Conservation (phyloP, 2,888 invertebrate genomes). For the Caenorhabditis parvicauda region DNA sequence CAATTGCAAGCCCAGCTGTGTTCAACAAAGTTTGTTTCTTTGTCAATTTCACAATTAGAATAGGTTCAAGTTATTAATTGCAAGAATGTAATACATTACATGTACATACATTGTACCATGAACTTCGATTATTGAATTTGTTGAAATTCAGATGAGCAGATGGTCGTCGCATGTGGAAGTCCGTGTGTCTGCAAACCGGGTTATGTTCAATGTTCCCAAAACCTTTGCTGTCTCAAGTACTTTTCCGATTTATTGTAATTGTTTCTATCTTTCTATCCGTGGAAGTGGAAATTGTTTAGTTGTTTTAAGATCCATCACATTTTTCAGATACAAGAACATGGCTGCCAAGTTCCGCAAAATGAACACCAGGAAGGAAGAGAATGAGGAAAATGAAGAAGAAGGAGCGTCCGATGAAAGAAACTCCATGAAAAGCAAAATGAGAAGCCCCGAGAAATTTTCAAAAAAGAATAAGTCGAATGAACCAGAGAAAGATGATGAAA, state of each 20-base stretch:
- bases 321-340: slow-evolving; percentile 53
- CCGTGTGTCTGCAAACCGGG: slow-evolving; percentile 52
- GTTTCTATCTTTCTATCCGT: slow-evolving; percentile 9
- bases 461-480: slow-evolving; percentile 7
- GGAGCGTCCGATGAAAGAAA: too few relatives aligned
- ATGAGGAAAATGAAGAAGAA: too few relatives aligned
- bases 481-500: slow-evolving; percentile 5
- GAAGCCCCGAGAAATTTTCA: too few relatives aligned
- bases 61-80: too few relatives aligned
- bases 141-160: slow-evolving; percentile 24
- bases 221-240: slow-evolving; percentile 48
- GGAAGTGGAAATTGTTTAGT: not conserved
- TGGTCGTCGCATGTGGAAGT: slow-evolving; percentile 39
- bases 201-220: slow-evolving; percentile 48
- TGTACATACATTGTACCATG: too few relatives aligned
- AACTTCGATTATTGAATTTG: not conserved
- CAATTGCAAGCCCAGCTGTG: slow-evolving; percentile 35
- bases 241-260: too few relatives aligned
- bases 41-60: slow-evolving; percentile 9
- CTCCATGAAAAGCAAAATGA: too few relatives aligned
- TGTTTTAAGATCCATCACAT: not conserved
- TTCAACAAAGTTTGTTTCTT: slow-evolving; percentile 24
- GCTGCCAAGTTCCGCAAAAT: slow-evolving; percentile 45
- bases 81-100: not conserved
- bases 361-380: too few relatives aligned